A percentile compares a stretch with the other conserved stretches of the same genome.
phyloP scores from a whole-genome alignment of 2,113 vertebrate species.

The Plotosus lineatus region DNA sequence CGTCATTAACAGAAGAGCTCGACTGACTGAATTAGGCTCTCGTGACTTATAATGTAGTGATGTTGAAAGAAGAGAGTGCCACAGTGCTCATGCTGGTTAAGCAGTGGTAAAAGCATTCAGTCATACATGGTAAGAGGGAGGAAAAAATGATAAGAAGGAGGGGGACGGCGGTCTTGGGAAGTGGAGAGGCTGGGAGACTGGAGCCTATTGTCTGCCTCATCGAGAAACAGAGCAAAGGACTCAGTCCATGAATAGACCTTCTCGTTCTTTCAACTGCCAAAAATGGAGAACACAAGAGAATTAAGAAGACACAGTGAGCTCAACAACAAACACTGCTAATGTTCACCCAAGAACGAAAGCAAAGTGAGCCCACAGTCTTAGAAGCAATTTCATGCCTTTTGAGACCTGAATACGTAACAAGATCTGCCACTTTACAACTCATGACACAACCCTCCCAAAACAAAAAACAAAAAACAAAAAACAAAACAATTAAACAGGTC shows the following conservation, averaged over 20 bases:
- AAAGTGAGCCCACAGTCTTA: constrained; percentile 11
- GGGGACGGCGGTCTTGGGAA: not conserved
- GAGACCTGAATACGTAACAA: constrained; percentile 19
- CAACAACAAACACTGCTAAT: constrained; percentile 14
- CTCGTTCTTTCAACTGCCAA: constrained; percentile 5
- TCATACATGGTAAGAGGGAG: not conserved
- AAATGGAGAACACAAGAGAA: constrained; percentile 6
- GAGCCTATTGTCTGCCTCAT: constrained; percentile 3
- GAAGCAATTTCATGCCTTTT: constrained; percentile 12
- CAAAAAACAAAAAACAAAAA: not conserved
- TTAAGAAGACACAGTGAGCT: constrained; percentile 18
- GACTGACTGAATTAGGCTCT: not conserved
- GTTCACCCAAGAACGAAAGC: constrained; percentile 20
- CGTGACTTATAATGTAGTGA: not conserved
- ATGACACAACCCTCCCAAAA: too few relatives aligned
- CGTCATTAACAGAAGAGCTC: constrained; percentile 9
- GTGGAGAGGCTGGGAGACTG: not conserved
- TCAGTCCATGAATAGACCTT: constrained; percentile 17
- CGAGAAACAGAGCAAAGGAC: constrained; percentile 6
- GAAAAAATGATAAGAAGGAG: not conserved
- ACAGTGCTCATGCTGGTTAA: not conserved
- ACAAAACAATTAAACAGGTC: not conserved
- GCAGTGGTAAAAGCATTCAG: constrained; percentile 1
- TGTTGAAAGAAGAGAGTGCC: not conserved
- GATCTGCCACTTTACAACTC: not conserved